A percentile compares a stretch with the other conserved stretches of the same genome.
Conservation (phyloP, 2,888 invertebrate genomes). For the Tenthredo notha region DNA sequence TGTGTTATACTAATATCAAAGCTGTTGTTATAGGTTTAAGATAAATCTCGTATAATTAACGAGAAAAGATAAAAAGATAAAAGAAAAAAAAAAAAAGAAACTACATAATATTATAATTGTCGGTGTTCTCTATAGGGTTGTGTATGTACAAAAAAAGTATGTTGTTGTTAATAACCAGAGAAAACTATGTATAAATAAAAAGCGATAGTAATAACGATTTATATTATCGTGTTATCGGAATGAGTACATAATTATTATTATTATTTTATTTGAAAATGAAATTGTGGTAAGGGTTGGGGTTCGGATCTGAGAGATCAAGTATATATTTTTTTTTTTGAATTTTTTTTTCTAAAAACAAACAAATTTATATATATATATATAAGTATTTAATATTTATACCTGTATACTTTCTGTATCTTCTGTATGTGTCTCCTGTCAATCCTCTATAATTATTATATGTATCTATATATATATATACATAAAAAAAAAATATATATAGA, state of each 20-base stretch:
- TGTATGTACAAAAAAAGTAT: slow-evolving; percentile 34
- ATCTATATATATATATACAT: neutral
- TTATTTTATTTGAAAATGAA: neutral
- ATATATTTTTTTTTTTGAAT: too few relatives aligned
- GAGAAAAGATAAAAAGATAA: slow-evolving; percentile 1
- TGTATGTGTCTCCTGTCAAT: slow-evolving; percentile 47
- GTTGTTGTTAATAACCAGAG: slow-evolving; percentile 28
- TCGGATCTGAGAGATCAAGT: neutral
- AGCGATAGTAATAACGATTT: neutral
- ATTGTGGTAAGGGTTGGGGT: neutral
- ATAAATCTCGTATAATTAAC: slow-evolving; percentile 51
- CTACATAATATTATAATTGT: neutral
- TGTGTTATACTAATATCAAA: slow-evolving; percentile 52
- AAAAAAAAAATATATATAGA: neutral
- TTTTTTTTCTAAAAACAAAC: slow-evolving; percentile 27
- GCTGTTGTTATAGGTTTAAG: slow-evolving; percentile 57
- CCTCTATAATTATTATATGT: neutral
- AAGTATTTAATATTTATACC: slow-evolving; percentile 34
- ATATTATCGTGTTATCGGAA: neutral
- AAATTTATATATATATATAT: too few relatives aligned
- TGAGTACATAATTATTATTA: neutral
- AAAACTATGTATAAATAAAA: slow-evolving; percentile 2
- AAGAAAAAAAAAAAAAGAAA: neutral
- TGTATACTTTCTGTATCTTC: slow-evolving; percentile 29
- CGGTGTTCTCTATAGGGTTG: slow-evolving; percentile 23